Base-by-base conservation (phyloP, 2,797 vertebrate genomes). In the Poeciliopsis turneri region DNA sequence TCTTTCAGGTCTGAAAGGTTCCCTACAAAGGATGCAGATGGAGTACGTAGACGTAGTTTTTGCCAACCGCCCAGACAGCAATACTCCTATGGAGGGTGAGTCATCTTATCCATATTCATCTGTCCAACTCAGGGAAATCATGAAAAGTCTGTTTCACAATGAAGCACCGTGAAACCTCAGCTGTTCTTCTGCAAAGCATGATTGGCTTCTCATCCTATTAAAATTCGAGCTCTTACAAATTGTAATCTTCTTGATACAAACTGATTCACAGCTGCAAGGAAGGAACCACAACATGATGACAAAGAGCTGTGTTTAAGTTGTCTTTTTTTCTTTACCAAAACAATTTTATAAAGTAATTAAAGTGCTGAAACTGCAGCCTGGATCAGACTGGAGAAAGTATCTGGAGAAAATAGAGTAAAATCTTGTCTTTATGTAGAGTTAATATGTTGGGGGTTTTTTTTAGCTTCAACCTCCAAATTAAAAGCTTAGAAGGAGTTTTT, bases 51-150 rank as follows among this genome's bases (percentile, higher is more conserved):
- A 99, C 1, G 98, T 99, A 0, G 97, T 99, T 78, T 99, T 99
- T 12, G 98, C 98, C 85, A 99, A 99, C 90, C 95, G 98, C 2
- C 98, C 98, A 0, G 98, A 99, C 92, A 97, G 94, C 86, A 99
- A 99, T 82, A 99, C 98, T 10, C 98, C 98, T 23, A 99, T 99
- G 98, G 98, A 99, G 96, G 98, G 98, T 98, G 66, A 96, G 97
- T 95, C 87, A 61, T 9, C 75, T 70, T 77, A 69, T 86, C 76
- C 74, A 20, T 74, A 74, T 79, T 76, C 43, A 72, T 3, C 28
- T 16, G 11, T 30, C 5, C 39, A 69, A n/a, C 39, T 45, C 53
- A 25, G 55, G n/a, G 9, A 41, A 68, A 68, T 30, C 36, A 41
- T n/a, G 9, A 64, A 64, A 72, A 23, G 12, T 64, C 1, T 8